Evolutionary conservation across 2,888 invertebrate genomes (phyloP).

Genomic region (Polylopha cassiicola): DNA sequence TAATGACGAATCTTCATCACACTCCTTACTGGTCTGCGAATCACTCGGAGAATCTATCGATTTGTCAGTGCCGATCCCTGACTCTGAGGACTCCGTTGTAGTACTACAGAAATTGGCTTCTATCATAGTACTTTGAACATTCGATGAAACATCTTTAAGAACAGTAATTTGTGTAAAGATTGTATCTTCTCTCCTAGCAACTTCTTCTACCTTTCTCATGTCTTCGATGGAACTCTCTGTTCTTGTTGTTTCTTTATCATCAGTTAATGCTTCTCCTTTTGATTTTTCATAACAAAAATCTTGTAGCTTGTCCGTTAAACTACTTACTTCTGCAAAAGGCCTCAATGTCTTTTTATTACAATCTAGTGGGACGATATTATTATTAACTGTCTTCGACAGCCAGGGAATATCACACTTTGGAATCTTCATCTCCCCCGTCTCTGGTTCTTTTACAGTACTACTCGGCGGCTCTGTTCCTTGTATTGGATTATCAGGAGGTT

Average conservation of each 20-base stretch:
- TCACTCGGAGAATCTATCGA: slow-evolving; percentile 71
- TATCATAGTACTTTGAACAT: slow-evolving; percentile 64
- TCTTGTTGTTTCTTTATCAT: slow-evolving; percentile 34
- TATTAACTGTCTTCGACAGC: slow-evolving; percentile 70
- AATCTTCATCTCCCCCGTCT: slow-evolving; percentile 44
- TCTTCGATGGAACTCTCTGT: slow-evolving; percentile 40
- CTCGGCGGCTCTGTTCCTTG: slow-evolving; percentile 70
- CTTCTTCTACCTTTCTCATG: slow-evolving; percentile 55
- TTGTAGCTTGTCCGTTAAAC: slow-evolving; percentile 55
- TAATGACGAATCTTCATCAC: slow-evolving; percentile 68
- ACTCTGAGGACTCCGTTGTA: slow-evolving; percentile 65
- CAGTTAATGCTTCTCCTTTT: slow-evolving; percentile 11
- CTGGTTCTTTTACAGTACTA: slow-evolving; percentile 65
- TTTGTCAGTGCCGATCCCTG: slow-evolving; percentile 70
- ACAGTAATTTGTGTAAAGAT: slow-evolving; percentile 71
- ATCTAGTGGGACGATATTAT: slow-evolving; percentile 62
- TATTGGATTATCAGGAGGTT: slow-evolving; percentile 69
- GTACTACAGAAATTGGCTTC: slow-evolving; percentile 64
- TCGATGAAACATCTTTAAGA: slow-evolving; percentile 65
- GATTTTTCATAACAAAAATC: slow-evolving; percentile 21
- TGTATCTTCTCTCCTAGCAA: slow-evolving; percentile 62
- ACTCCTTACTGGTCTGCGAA: slow-evolving; percentile 67
- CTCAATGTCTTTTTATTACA: slow-evolving; percentile 55
- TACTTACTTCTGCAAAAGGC: slow-evolving; percentile 66
- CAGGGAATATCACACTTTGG: slow-evolving; percentile 69